Evolutionary conservation across 2,113 vertebrate genomes (phyloP).

Genomic region (Serilophus lunatus): DNA sequence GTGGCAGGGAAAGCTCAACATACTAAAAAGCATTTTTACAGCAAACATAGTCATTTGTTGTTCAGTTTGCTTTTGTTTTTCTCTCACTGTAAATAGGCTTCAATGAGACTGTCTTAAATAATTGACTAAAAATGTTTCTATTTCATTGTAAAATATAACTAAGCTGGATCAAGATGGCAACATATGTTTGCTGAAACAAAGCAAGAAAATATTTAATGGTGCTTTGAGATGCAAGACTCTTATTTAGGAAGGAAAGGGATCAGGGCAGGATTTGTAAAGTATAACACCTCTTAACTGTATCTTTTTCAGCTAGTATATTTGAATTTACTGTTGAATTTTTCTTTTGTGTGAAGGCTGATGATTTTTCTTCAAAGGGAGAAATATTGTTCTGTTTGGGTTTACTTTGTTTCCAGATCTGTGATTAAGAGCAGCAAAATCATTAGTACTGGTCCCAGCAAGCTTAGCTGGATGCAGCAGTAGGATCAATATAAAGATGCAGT

Average conservation of each 20-base stretch:
- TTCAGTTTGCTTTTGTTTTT: background rate
- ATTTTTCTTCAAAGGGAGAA: background rate
- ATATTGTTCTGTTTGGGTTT: background rate
- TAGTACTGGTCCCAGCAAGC: conserved; percentile 9
- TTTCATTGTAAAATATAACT: conserved; percentile 3
- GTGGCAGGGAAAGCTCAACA: background rate
- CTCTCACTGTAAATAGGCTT: background rate
- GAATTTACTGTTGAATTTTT: background rate
- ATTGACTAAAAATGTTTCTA: background rate
- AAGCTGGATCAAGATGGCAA: background rate
- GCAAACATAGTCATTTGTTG: background rate
- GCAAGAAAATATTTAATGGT: background rate
- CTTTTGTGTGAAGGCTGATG: background rate
- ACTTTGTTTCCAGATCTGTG: conserved; percentile 26
- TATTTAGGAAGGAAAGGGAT: background rate
- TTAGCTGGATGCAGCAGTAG: conserved; percentile 7
- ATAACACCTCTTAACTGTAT: background rate
- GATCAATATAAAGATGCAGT: conserved; percentile 14
- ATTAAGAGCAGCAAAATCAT: conserved; percentile 44
- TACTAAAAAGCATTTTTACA: background rate
- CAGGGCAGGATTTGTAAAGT: background rate
- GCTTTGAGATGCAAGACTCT: background rate
- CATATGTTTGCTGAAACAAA: background rate
- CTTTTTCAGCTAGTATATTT: background rate
- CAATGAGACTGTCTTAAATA: background rate